Evolutionary conservation across 2,113 vertebrate genomes (phyloP).

Genomic region (Eolophus roseicapilla): DNA sequence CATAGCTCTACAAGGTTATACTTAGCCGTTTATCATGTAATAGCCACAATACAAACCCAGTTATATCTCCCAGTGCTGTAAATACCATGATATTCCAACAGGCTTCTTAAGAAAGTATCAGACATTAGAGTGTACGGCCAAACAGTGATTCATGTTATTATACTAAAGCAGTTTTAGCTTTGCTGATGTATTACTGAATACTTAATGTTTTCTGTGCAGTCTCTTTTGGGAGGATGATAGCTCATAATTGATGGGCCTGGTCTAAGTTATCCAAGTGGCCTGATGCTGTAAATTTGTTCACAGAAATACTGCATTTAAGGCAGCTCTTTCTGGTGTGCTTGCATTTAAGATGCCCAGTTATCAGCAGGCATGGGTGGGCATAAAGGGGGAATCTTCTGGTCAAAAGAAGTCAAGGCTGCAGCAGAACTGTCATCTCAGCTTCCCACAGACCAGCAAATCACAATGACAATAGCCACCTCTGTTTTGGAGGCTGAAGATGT

Average conservation of each 20-base stretch:
- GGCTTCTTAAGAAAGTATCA: not conserved
- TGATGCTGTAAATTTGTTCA: not conserved
- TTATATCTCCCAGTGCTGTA: not conserved
- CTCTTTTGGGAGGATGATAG: not conserved
- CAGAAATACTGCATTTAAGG: not conserved
- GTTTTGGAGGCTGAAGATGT: not conserved
- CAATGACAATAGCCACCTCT: not conserved
- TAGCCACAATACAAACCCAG: not conserved
- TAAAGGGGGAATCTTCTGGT: not conserved
- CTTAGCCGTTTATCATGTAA: not conserved
- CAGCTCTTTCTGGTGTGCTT: not conserved
- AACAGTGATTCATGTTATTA: conserved; percentile 10
- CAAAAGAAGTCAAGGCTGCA: not conserved
- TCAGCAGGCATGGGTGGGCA: not conserved
- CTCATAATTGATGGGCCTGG: not conserved
- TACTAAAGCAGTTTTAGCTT: not conserved
- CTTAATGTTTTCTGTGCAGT: not conserved
- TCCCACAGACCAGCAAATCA: not conserved
- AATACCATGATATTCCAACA: not conserved
- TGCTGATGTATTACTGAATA: not conserved
- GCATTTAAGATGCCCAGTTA: not conserved
- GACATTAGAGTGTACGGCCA: not conserved
- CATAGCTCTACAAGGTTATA: not conserved
- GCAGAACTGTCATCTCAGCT: not conserved
- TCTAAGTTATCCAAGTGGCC: not conserved